These are phyloP conservation scores for Eurystomus glaucurus DNA, from an alignment of 2,797 vertebrate genomes.

Conservation along the genomic window DNA sequence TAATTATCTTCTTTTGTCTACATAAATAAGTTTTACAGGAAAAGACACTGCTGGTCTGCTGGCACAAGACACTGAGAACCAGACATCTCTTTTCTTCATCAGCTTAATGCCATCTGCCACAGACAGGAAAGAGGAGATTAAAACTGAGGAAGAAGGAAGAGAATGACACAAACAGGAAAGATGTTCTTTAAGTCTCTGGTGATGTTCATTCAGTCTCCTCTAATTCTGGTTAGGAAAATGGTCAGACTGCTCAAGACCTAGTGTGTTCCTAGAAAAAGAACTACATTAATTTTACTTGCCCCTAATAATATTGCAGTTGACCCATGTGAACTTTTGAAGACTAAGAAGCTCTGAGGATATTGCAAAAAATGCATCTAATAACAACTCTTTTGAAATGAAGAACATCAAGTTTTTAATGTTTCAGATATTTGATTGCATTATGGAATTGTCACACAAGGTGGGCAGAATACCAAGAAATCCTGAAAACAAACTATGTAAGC, in stretches of 20 bases:
- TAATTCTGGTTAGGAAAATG: not conserved
- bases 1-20: not conserved
- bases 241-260: not conserved
- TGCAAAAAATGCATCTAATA: not conserved
- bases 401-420: not conserved
- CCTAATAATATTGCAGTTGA: not conserved
- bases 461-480: not conserved
- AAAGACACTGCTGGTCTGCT: slow-evolving; percentile 1
- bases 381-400: not conserved
- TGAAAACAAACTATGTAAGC: not conserved
- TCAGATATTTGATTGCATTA: not conserved
- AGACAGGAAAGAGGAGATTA: slow-evolving; percentile 1
- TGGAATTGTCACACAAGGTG: not conserved
- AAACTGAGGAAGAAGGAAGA: slow-evolving; percentile 16
- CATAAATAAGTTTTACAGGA: not conserved
- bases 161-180: not conserved
- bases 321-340: not conserved
- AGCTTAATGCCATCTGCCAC: slow-evolving; percentile 19
- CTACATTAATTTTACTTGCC: not conserved
- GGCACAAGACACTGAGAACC: not conserved
- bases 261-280: not conserved
- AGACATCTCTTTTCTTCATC: not conserved
- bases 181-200: not conserved
- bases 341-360: not conserved
- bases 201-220: not conserved